Percentiles rank a stretch among this genome's conserved stretches.
These are phyloP conservation scores for Ryuthela nishihirai DNA, from an alignment of 2,888 invertebrate species.

Conservation along the genomic window DNA sequence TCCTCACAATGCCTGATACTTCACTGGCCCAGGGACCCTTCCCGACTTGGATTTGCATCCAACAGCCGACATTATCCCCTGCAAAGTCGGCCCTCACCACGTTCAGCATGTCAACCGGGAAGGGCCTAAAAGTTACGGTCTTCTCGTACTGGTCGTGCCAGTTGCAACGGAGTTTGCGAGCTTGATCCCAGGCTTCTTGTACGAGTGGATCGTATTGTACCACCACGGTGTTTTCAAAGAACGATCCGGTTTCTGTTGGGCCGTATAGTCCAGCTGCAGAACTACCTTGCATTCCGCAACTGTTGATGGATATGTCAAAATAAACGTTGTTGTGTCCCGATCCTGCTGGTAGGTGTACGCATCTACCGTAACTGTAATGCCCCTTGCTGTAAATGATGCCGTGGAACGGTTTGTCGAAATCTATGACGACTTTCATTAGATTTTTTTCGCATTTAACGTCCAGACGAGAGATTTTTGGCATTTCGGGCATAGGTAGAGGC, in stretches of 20 bases:
- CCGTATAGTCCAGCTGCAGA: constrained; percentile 83
- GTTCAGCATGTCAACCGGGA: constrained; percentile 92
- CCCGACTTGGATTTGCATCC: constrained; percentile 85
- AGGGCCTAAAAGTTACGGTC: constrained; percentile 87
- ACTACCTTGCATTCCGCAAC: constrained; percentile 87
- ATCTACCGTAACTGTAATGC: constrained; percentile 86
- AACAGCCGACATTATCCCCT: constrained; percentile 91
- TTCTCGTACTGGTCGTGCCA: constrained; percentile 96
- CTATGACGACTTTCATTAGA: constrained; percentile 85
- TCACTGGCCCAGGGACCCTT: constrained; percentile 81
- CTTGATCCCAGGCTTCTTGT: constrained; percentile 94
- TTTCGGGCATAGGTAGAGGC: constrained; percentile 80
- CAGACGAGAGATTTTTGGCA: constrained; percentile 86
- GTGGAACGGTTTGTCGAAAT: constrained; percentile 89
- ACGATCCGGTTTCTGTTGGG: constrained; percentile 84
- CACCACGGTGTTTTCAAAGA: constrained; percentile 89
- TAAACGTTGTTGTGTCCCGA: constrained; percentile 78
- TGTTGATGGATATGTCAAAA: constrained; percentile 85
- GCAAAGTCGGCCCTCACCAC: constrained; percentile 92
- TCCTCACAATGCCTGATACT: constrained; percentile 88
- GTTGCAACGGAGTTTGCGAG: constrained; percentile 82
- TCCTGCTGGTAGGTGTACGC: constrained; percentile 85
- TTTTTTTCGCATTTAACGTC: constrained; percentile 93
- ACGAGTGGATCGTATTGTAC: constrained; percentile 84
- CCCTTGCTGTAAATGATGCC: constrained; percentile 90